These are phyloP conservation scores for Rhinoderma darwinii DNA, from an alignment of 2,113 vertebrate genomes.

Conservation along the genomic window DNA sequence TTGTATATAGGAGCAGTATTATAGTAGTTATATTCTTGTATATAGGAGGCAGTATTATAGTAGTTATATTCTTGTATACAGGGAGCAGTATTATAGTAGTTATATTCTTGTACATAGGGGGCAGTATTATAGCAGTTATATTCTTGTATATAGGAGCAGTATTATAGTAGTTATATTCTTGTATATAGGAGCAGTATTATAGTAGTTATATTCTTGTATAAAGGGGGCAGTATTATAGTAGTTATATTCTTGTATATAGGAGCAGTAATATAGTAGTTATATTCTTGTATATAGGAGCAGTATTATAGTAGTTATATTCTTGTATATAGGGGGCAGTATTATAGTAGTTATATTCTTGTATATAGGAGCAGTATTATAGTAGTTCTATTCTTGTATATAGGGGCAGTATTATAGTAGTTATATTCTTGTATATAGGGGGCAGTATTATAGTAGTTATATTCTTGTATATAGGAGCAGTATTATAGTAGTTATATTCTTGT, in stretches of 20 bases:
- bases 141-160: too few relatives aligned
- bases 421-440: too few relatives aligned
- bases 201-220: background rate
- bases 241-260: background rate
- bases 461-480: background rate
- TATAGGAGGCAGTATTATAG: too few relatives aligned
- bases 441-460: conserved; percentile 21
- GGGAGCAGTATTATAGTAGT: too few relatives aligned
- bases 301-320: conserved; percentile 13
- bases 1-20: too few relatives aligned
- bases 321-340: background rate
- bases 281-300: background rate
- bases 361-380: background rate
- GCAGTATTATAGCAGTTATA: too few relatives aligned
- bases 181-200: too few relatives aligned
- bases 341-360: conserved; percentile 16
- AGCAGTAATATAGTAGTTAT: conserved; percentile 4
- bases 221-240: background rate
- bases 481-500: conserved; percentile 11
- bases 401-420: too few relatives aligned
- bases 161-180: too few relatives aligned
- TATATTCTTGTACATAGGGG: too few relatives aligned
- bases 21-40: too few relatives aligned
- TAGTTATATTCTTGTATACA: too few relatives aligned
- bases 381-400: conserved; percentile 2